Evolutionary conservation across 1,140 invertebrate species (phyloP).

Genomic region (Ditylenchus dipsaci): DNA sequence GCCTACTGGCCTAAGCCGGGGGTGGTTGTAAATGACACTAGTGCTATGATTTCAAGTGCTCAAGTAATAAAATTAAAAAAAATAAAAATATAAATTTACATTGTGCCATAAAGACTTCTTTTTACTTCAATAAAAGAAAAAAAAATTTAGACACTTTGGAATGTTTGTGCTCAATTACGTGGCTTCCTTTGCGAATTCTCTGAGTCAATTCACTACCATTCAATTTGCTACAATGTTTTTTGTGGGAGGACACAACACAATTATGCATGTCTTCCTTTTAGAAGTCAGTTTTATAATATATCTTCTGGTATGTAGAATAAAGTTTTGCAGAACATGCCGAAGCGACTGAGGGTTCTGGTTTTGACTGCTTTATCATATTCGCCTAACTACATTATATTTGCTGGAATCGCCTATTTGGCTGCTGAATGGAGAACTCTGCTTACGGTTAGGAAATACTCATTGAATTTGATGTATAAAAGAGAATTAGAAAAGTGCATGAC

Average conservation of each 20-base stretch:
- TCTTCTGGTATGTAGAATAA: too few relatives aligned
- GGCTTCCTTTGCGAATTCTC: slow-evolving; percentile 29
- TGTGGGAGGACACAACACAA: slow-evolving; percentile 35
- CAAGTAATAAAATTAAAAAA: too few relatives aligned
- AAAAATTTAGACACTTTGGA: slow-evolving; percentile 14
- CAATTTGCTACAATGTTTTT: slow-evolving; percentile 46
- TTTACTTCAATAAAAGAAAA: too few relatives aligned
- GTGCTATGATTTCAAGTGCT: too few relatives aligned
- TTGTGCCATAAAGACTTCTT: too few relatives aligned
- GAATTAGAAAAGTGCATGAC: too few relatives aligned
- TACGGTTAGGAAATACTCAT: background rate
- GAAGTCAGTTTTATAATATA: background rate
- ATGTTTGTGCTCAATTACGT: slow-evolving; percentile 37
- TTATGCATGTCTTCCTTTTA: slow-evolving; percentile 38
- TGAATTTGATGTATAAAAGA: too few relatives aligned
- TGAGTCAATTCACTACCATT: slow-evolving; percentile 33
- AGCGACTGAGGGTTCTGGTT: slow-evolving; percentile 39
- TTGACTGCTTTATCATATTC: slow-evolving; percentile 40
- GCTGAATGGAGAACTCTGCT: slow-evolving; percentile 37
- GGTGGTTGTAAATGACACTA: too few relatives aligned
- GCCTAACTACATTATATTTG: slow-evolving; percentile 48
- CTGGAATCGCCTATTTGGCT: slow-evolving; percentile 37
- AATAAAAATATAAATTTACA: too few relatives aligned
- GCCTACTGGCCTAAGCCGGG: too few relatives aligned
- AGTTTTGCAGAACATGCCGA: slow-evolving; percentile 38